Conservation (phyloP, 2,888 invertebrate species). For the Tenthredo notha region DNA sequence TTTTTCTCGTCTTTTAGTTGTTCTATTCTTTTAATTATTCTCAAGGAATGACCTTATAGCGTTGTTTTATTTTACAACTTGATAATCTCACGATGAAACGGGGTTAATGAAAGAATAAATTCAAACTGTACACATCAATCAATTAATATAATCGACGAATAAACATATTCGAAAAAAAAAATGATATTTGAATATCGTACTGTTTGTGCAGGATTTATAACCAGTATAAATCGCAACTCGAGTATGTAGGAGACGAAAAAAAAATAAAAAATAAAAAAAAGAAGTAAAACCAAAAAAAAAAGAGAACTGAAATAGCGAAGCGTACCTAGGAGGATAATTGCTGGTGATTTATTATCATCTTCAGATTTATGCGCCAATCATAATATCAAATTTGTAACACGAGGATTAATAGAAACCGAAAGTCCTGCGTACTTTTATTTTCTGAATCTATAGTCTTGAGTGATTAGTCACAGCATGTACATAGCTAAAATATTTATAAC, state of each 20-base stretch:
- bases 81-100: not conserved
- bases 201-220: not conserved
- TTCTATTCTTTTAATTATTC: not conserved
- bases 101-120: not conserved
- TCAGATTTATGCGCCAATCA: not conserved
- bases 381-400: not conserved
- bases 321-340: not conserved
- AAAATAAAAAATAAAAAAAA: not conserved
- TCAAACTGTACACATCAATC: not conserved
- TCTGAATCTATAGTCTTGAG: not conserved
- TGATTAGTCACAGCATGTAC: not conserved
- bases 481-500: not conserved
- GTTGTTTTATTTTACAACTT: not conserved
- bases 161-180: not conserved
- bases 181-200: not conserved
- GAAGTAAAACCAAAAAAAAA: not conserved
- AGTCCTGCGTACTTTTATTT: not conserved
- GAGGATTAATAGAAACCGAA: not conserved
- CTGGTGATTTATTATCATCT: not conserved
- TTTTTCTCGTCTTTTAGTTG: not conserved
- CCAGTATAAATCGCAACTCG: not conserved
- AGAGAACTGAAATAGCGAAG: not conserved
- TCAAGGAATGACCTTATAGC: not conserved
- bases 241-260: not conserved
- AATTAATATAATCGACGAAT: not conserved